These are phyloP conservation scores for Blomia tropicalis DNA, from an alignment of 2,888 invertebrate genomes.

Conservation along the genomic window DNA sequence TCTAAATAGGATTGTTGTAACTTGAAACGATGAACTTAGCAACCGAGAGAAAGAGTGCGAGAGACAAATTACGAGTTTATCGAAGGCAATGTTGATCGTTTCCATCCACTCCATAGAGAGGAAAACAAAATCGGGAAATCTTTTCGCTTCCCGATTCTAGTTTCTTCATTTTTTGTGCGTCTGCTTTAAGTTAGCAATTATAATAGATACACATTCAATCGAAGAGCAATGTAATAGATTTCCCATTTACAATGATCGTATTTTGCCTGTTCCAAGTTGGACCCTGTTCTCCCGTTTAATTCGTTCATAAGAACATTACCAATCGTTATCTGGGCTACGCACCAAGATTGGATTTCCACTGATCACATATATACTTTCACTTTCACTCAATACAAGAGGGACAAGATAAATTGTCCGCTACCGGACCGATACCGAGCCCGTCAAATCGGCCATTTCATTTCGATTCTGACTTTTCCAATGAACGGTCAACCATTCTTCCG, in stretches of 20 bases:
- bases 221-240: neutral
- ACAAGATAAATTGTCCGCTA: constrained; percentile 7
- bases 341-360: neutral
- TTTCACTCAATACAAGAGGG: neutral
- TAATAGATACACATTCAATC: no score
- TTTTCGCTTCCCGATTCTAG: no score
- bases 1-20: constrained; percentile 10
- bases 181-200: neutral
- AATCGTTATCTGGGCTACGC: neutral
- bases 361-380: neutral
- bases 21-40: neutral
- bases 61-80: constrained; percentile 3
- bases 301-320: constrained; percentile 6
- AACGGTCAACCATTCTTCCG: neutral
- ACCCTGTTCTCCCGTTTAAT: neutral
- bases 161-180: neutral
- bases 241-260: no score
- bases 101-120: no score
- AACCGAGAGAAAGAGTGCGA: no score
- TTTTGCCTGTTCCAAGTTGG: no score
- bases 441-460: no score
- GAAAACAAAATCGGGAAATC: no score
- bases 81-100: neutral
- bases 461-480: neutral
- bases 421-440: no score